Evolutionary conservation across 2,888 invertebrate species (phyloP).

Genomic region (Thymelicus acteon): DNA sequence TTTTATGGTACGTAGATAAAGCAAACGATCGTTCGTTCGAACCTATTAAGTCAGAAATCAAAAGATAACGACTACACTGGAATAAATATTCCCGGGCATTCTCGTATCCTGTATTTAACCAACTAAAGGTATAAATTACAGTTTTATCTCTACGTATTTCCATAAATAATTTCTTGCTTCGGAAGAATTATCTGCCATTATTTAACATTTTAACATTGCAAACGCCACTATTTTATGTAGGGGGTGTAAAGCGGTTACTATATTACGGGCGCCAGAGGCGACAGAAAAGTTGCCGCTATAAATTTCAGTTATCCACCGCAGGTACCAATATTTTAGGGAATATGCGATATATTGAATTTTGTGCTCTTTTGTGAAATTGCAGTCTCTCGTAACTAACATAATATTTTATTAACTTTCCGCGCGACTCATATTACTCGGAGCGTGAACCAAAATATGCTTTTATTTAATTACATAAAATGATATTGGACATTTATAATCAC

Average conservation of each 20-base stretch:
- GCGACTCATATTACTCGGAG: no score
- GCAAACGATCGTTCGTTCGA: neutral
- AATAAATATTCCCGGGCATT: constrained; percentile 7
- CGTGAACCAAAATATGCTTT: neutral
- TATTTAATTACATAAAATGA: neutral
- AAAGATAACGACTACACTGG: constrained; percentile 11
- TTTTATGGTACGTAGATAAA: neutral
- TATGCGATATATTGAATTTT: constrained; percentile 20
- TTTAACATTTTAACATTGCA: constrained; percentile 13
- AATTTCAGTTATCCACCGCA: constrained; percentile 24
- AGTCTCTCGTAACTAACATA: neutral
- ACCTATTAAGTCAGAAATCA: constrained; percentile 7
- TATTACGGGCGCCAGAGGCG: constrained; percentile 14
- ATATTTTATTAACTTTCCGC: neutral
- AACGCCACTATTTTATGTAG: constrained; percentile 25
- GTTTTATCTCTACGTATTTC: constrained; percentile 17
- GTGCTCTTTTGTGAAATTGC: constrained; percentile 8
- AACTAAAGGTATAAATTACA: constrained; percentile 15
- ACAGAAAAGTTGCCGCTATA: constrained; percentile 25
- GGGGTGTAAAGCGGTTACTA: constrained; percentile 23
- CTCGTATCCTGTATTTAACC: constrained; percentile 13
- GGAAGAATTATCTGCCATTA: constrained; percentile 23
- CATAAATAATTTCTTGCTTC: constrained; percentile 22
- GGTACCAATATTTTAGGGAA: constrained; percentile 15
- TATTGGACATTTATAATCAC: no score